Conservation (phyloP, 2,888 invertebrate species). For the Polymixis lichenea region DNA sequence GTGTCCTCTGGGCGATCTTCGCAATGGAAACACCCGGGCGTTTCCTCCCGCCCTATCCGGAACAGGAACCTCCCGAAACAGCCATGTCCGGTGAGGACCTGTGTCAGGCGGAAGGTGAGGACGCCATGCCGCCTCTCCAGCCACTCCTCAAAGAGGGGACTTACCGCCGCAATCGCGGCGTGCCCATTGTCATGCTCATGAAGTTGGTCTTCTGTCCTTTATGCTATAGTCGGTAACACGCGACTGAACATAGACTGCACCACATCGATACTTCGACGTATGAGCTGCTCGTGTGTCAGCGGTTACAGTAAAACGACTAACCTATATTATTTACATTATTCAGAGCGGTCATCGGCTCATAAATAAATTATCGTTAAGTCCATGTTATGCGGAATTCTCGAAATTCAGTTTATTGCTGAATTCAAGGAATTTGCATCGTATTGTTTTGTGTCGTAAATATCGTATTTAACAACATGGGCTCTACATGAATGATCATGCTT, state of each 20-base stretch:
- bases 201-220: conserved; percentile 4
- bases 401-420: not conserved
- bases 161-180: too few relatives aligned
- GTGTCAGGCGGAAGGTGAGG: too few relatives aligned
- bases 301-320: conserved; percentile 4
- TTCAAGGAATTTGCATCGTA: not conserved
- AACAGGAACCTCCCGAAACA: too few relatives aligned
- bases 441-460: not conserved
- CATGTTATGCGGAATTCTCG: not conserved
- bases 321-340: conserved; percentile 31
- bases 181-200: not conserved
- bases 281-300: conserved; percentile 17
- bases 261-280: not conserved
- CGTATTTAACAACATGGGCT: too few relatives aligned
- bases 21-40: too few relatives aligned
- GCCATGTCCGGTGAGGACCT: too few relatives aligned
- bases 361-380: conserved; percentile 25
- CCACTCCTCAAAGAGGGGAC: too few relatives aligned
- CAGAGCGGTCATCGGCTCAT: not conserved
- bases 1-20: too few relatives aligned
- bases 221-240: conserved; percentile 9
- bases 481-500: too few relatives aligned
- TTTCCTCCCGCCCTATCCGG: too few relatives aligned
- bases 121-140: too few relatives aligned
- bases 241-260: conserved; percentile 4